Percentiles rank a stretch among this genome's conserved stretches.
These are phyloP conservation scores for Drosophila prolongata DNA, from an alignment of 2,888 invertebrate genomes.

Conservation along the genomic window DNA sequence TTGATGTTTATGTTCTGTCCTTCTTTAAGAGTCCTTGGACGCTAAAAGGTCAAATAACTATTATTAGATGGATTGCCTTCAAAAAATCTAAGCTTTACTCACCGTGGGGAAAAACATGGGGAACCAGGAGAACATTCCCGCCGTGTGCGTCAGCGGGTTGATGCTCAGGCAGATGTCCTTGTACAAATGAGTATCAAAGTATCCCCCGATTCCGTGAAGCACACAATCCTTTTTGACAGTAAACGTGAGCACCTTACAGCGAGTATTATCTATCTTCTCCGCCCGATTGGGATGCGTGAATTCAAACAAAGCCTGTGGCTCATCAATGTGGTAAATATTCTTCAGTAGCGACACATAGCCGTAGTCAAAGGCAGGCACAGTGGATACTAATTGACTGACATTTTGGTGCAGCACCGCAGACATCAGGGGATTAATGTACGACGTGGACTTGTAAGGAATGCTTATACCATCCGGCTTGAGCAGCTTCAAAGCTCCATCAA, in stretches of 20 bases:
- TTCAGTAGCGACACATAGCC: conserved; percentile 93
- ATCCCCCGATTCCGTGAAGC: conserved; percentile 97
- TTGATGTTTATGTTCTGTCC: conserved; percentile 90
- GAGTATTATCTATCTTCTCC: conserved; percentile 88
- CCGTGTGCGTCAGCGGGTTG: conserved; percentile 94
- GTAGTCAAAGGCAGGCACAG: conserved; percentile 87
- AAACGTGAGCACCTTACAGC: conserved; percentile 90
- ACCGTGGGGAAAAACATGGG: conserved; percentile 97
- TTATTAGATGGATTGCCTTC: accelerated
- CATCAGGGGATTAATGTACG: conserved; percentile 96
- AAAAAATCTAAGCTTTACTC: conserved; percentile 51
- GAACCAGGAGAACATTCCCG: conserved; percentile 99
- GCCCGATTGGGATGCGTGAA: conserved; percentile 95
- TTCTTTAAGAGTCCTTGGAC: conserved; percentile 86
- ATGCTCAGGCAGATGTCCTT: conserved; percentile 94
- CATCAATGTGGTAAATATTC: conserved; percentile 83
- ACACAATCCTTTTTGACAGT: conserved; percentile 90
- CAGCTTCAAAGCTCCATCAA: conserved; percentile 96
- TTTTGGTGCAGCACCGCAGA: conserved; percentile 94
- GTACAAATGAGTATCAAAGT: conserved; percentile 95
- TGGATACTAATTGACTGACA: conserved; percentile 84
- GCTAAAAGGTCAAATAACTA: conserved; percentile 55
- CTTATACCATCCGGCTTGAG: conserved; percentile 94
- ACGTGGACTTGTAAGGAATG: conserved; percentile 95
- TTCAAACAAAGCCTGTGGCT: conserved; percentile 88